Conservation (phyloP, 2,113 vertebrate genomes). For the Misgurnus anguillicaudatus region DNA sequence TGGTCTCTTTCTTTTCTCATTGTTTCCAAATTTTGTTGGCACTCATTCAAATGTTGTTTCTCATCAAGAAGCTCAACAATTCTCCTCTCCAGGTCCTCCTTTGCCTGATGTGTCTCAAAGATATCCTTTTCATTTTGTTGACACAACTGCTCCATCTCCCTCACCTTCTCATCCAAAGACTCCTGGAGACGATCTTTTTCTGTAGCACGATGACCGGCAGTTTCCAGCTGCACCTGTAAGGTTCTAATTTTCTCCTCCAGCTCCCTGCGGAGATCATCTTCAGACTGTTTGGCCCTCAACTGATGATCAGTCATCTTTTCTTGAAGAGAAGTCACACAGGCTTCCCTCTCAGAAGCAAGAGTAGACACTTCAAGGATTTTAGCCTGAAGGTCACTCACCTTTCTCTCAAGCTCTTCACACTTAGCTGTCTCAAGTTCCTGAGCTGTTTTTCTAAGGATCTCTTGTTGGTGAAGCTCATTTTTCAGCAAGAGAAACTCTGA, state of each 20-base stretch:
- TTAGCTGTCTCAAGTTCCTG: neutral
- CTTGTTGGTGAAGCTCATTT: constrained; percentile 20
- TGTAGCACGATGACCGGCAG: no score
- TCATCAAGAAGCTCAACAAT: neutral
- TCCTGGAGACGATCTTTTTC: neutral
- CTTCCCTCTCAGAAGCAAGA: constrained; percentile 16
- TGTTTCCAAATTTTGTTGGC: neutral
- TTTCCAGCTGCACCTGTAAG: neutral
- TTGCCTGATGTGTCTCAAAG: constrained; percentile 7
- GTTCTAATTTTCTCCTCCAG: constrained; percentile 53
- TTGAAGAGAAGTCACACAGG: neutral
- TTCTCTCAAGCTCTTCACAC: constrained; percentile 16
- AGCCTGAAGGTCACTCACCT: neutral
- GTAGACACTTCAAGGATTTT: neutral
- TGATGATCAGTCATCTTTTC: neutral
- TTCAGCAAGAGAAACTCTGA: constrained; percentile 51
- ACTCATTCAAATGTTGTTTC: neutral
- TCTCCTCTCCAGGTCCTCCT: neutral
- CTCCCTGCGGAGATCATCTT: constrained; percentile 69
- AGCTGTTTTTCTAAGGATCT: constrained; percentile 19
- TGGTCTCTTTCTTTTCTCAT: constrained; percentile 26
- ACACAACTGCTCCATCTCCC: constrained; percentile 31
- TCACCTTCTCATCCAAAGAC: constrained; percentile 11
- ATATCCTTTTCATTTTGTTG: constrained; percentile 31
- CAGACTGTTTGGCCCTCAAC: neutral